Conservation (phyloP, 2,888 invertebrate species). For the Rosalia funebris region DNA sequence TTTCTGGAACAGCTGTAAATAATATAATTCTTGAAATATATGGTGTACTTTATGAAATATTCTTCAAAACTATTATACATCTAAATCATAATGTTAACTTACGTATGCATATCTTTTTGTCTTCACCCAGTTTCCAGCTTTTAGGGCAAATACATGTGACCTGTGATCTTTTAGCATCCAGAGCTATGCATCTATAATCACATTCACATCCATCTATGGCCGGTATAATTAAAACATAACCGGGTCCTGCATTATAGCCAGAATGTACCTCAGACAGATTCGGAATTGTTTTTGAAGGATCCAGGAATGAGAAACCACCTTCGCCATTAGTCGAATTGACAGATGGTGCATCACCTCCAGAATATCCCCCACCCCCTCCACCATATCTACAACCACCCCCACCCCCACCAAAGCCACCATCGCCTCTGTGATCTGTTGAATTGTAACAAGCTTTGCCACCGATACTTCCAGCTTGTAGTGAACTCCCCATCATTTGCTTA, state of each 20-base stretch:
- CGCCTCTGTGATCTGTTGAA: constrained; percentile 65
- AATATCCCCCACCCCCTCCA: constrained; percentile 55
- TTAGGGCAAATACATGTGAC: constrained; percentile 83
- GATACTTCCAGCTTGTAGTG: constrained; percentile 78
- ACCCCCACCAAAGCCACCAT: constrained; percentile 91
- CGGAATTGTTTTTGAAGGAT: constrained; percentile 63
- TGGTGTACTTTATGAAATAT: not conserved
- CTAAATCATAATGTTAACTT: constrained; percentile 54
- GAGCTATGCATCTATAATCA: constrained; percentile 82
- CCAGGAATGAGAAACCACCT: constrained; percentile 82
- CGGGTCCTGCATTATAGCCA: constrained; percentile 72
- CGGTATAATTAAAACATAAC: constrained; percentile 81
- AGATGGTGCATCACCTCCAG: constrained; percentile 62
- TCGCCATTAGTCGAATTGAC: constrained; percentile 77
- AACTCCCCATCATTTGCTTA: constrained; percentile 67
- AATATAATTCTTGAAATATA: too few relatives aligned
- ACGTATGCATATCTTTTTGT: constrained; percentile 70
- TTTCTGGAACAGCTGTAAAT: constrained; percentile 43
- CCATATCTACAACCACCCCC: constrained; percentile 81
- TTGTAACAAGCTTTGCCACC: constrained; percentile 81
- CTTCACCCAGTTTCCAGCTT: constrained; percentile 73
- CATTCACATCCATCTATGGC: constrained; percentile 85
- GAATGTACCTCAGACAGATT: constrained; percentile 65
- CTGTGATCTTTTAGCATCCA: constrained; percentile 79
- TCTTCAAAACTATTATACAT: not conserved